These are phyloP conservation scores for Maconellicoccus hirsutus DNA, from an alignment of 1,140 invertebrate species.

Conservation along the genomic window DNA sequence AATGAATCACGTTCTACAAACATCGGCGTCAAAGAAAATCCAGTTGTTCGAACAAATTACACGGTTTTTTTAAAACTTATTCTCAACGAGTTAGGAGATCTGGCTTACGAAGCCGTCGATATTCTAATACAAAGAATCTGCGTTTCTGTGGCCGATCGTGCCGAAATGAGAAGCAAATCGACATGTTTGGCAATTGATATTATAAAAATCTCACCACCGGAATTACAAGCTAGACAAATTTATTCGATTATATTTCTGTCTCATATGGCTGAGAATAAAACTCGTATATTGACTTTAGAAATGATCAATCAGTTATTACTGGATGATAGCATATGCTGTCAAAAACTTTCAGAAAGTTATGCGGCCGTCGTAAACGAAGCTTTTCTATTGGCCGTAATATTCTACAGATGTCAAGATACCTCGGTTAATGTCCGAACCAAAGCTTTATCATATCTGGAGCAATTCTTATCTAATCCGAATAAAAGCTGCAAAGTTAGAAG, in stretches of 20 bases:
- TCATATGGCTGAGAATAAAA: constrained; percentile 38
- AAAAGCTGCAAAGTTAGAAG: constrained; percentile 31
- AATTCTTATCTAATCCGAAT: constrained; percentile 36
- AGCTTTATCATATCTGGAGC: constrained; percentile 42
- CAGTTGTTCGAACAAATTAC: constrained; percentile 39
- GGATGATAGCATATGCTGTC: constrained; percentile 25
- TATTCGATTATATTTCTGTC: constrained; percentile 41
- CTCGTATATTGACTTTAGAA: constrained; percentile 45
- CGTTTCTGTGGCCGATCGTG: constrained; percentile 42
- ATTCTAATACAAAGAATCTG: constrained; percentile 47
- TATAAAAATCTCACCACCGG: constrained; percentile 35
- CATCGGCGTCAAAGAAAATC: constrained; percentile 34
- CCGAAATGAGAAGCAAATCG: constrained; percentile 44
- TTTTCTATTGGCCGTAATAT: constrained; percentile 39
- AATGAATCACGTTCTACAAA: constrained; percentile 34
- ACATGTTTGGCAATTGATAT: constrained; percentile 40
- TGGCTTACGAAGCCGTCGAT: constrained; percentile 35
- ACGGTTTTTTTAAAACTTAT: constrained; percentile 42
- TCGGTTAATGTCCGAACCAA: constrained; percentile 45
- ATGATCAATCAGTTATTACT: constrained; percentile 41
- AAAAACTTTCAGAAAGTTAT: constrained; percentile 27
- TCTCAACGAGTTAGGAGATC: constrained; percentile 34
- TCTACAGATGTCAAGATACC: constrained; percentile 42
- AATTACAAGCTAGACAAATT: constrained; percentile 36
- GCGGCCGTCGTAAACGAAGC: constrained; percentile 35